These are phyloP conservation scores for Thermophis baileyi DNA, from an alignment of 2,113 vertebrate species.

Conservation along the genomic window DNA sequence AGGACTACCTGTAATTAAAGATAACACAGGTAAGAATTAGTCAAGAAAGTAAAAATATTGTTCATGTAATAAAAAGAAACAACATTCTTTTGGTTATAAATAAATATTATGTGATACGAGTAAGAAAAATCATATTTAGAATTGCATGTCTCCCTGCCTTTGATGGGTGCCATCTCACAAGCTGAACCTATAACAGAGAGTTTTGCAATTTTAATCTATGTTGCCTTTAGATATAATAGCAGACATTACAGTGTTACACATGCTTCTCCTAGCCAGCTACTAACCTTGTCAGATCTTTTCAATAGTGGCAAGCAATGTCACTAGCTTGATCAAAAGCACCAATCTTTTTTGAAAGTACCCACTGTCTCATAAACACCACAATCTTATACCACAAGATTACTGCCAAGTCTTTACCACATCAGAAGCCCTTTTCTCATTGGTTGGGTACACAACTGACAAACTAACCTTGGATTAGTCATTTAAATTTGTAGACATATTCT, in stretches of 20 bases:
- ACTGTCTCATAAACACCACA: background rate
- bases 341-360: background rate
- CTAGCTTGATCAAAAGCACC: background rate
- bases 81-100: background rate
- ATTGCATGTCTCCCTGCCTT: background rate
- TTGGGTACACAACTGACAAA: background rate
- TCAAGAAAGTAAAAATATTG: background rate
- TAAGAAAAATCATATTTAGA: background rate
- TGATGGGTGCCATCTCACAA: background rate
- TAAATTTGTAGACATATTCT: background rate
- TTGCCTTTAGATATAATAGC: background rate
- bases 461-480: background rate
- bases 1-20: background rate
- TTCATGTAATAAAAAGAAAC: background rate
- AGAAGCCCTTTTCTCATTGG: background rate
- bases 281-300: background rate
- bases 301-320: background rate
- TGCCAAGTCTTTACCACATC: background rate
- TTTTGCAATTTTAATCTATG: background rate
- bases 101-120: background rate
- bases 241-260: background rate
- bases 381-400: background rate
- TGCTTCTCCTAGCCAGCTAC: background rate
- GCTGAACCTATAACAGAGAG: background rate
- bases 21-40: background rate